Evolutionary conservation across 1,140 invertebrate genomes (phyloP), one percentile per base, ranked within the genome.

Genomic region (Zaprionus inermis): DNA sequence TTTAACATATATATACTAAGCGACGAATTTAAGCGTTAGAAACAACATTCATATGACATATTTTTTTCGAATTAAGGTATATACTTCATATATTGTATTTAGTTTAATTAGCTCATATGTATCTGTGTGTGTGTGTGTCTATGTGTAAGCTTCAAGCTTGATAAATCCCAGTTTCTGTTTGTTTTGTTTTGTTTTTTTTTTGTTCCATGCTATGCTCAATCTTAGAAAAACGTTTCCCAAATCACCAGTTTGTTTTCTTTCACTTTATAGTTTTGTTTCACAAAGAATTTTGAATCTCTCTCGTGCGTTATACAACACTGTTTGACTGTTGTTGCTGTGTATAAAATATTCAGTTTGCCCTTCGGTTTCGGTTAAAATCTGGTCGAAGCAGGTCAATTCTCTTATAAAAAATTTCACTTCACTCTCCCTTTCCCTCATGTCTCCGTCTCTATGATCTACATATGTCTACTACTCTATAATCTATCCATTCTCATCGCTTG

Each of bases 81-180:
- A 49, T 49, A 49, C 44, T 65, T 51, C 16, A 49, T 57, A 32
- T 73, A 57, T 44, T 55, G 51, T 38, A 16, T 61, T 20, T 51
- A 7, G 20, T 5, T 38, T 58, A 54, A 54, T 49, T 73, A 68
- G 51, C 56, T 73, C 65, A 60, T 74, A 57, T 69, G 52, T 70
- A 57, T 69, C n/a, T 69, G 60, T 79, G 38, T 65, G 51, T 72
- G 20, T 65, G 51, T 77, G 14, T 72, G 20, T 70, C 24, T 80
- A 61, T 77, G 56, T 79, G 51, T 71, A 88, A 86, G 82, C 83
- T 86, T 86, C 72, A 57, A 86, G 83, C 82, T 86, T 82, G 79
- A 82, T 82, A 81, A 88, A 86, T 86, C 82, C 83, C 83, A 86
- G 82, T 86, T 88, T 72, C 76, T 82, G 79, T 81, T 81, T 30